phyloP scores from a whole-genome alignment of 2,888 invertebrate genomes.

The Cosmia pyralina region DNA sequence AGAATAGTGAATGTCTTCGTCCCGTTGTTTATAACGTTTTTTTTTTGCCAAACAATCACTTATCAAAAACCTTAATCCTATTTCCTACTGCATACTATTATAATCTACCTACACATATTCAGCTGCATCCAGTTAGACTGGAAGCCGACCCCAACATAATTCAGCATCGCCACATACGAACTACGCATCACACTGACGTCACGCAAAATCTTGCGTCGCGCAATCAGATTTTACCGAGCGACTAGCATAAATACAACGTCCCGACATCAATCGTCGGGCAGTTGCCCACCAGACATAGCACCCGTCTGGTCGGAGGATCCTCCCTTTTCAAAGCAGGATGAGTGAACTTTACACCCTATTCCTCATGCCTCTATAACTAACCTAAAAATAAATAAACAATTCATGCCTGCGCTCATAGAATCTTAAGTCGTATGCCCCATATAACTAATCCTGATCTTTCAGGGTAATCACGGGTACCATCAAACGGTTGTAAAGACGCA shows the following conservation, averaged over 20 bases:
- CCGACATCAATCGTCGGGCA: not conserved
- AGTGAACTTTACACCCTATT: too few relatives aligned
- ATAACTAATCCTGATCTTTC: slow-evolving; percentile 29
- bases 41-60: not conserved
- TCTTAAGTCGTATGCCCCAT: slow-evolving; percentile 1
- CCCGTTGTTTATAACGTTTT: not conserved
- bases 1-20: not conserved
- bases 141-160: not conserved
- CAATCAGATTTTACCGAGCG: too few relatives aligned
- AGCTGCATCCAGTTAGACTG: not conserved
- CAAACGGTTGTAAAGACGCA: slow-evolving; percentile 33
- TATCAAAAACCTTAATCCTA: too few relatives aligned
- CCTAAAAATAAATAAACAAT: slow-evolving; percentile 16
- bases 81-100: not conserved
- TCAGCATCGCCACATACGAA: not conserved
- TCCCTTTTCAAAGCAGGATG: not conserved
- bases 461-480: slow-evolving; percentile 28
- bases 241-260: too few relatives aligned
- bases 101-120: not conserved
- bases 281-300: not conserved
- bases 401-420: not conserved
- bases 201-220: too few relatives aligned
- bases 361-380: not conserved
- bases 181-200: too few relatives aligned
- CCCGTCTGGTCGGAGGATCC: not conserved